phyloP scores from a whole-genome alignment of 2,113 vertebrate species.

The Misgurnus anguillicaudatus region DNA sequence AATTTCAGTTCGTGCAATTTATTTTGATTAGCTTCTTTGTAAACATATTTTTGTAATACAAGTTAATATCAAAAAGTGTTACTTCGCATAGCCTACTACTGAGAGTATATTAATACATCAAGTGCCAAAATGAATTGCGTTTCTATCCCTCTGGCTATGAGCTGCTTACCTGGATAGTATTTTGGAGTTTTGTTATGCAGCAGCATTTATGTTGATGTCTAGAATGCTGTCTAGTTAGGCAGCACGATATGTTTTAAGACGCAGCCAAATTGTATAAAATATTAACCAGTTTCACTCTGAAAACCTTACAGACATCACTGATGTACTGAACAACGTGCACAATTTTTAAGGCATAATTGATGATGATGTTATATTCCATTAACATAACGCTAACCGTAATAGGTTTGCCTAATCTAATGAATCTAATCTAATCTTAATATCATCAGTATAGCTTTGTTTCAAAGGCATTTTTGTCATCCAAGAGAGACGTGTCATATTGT shows the following conservation, averaged over 20 bases:
- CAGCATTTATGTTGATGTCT: neutral
- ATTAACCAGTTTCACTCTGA: neutral
- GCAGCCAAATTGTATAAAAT: neutral
- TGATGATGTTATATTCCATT: conserved; percentile 7
- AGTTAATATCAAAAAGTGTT: no score
- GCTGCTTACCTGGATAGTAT: neutral
- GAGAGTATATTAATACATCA: neutral
- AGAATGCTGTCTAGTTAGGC: neutral
- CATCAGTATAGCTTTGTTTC: conserved; percentile 14
- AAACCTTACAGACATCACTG: neutral
- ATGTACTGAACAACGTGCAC: neutral
- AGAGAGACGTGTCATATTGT: neutral
- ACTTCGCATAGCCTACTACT: no score
- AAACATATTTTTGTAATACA: no score
- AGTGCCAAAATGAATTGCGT: neutral
- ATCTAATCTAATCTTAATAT: neutral
- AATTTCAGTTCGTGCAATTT: no score
- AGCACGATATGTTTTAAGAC: neutral
- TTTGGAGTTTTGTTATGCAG: neutral
- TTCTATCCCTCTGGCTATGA: neutral
- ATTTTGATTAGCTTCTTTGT: no score
- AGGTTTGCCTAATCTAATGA: neutral
- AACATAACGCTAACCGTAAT: conserved; percentile 3
- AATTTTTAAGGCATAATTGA: conserved; percentile 15
- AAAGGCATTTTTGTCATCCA: neutral